A percentile compares a stretch with the other conserved stretches of the same genome.
Evolutionary conservation across 2,888 invertebrate genomes (phyloP).

Genomic region (Halictus ligatus): DNA sequence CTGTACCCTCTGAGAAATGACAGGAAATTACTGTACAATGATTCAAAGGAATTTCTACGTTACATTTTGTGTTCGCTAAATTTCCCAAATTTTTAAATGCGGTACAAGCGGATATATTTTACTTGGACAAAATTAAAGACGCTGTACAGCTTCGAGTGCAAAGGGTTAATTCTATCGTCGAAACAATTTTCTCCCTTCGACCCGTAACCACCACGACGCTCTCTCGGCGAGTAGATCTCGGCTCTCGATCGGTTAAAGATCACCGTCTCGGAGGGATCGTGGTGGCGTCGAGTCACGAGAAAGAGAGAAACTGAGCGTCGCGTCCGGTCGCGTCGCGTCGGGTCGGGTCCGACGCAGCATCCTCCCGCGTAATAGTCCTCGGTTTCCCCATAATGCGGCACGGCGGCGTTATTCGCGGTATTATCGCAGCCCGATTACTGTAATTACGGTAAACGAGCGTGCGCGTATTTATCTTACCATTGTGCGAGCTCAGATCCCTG

Average conservation of each 20-base stretch:
- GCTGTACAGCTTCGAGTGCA: no score
- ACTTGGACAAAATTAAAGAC: no score
- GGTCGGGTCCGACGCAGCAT: background rate
- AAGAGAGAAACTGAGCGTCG: background rate
- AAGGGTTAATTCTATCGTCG: background rate
- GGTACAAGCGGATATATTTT: no score
- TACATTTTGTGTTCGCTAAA: no score
- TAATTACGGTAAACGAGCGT: conserved; percentile 60
- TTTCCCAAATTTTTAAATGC: no score
- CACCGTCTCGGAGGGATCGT: background rate
- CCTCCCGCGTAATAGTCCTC: conserved; percentile 39
- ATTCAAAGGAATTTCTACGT: no score
- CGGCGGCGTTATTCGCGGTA: conserved; percentile 57
- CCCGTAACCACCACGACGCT: background rate
- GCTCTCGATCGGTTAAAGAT: background rate
- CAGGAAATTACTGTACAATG: no score
- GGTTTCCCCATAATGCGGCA: conserved; percentile 5
- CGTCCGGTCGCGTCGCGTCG: no score
- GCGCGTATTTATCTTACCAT: conserved; percentile 87
- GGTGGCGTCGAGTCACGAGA: conserved; percentile 32
- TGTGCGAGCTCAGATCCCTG: conserved; percentile 94
- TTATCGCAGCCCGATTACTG: conserved; percentile 60
- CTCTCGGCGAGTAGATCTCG: background rate
- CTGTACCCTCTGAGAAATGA: no score
- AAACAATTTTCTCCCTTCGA: background rate